A percentile compares a stretch with the other conserved stretches of the same genome.
These are phyloP conservation scores for Brachycybe producta DNA, from an alignment of 2,888 invertebrate species.

Conservation along the genomic window DNA sequence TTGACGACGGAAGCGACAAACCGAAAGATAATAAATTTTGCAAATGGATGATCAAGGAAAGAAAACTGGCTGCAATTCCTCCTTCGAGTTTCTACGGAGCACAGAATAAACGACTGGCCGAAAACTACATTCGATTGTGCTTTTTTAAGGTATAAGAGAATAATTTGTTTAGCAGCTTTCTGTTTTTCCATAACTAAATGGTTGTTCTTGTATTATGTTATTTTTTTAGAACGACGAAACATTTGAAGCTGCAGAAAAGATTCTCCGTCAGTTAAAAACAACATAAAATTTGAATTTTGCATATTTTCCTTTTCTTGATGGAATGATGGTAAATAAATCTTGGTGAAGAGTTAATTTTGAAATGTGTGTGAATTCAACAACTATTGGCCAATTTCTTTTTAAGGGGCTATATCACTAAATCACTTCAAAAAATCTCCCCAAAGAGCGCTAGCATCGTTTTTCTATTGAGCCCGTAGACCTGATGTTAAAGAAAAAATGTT, in stretches of 20 bases:
- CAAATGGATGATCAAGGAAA: constrained; percentile 87
- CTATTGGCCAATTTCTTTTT: not conserved
- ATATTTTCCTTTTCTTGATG: not conserved
- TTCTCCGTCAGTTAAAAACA: constrained; percentile 24
- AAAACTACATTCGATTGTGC: constrained; percentile 80
- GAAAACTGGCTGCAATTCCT: constrained; percentile 85
- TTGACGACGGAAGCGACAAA: constrained; percentile 45
- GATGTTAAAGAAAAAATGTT: no score
- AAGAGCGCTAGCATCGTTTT: no score
- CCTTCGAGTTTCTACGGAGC: constrained; percentile 83
- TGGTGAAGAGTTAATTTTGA: not conserved
- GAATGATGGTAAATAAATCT: not conserved
- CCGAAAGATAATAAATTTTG: constrained; percentile 74
- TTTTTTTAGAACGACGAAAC: constrained; percentile 28
- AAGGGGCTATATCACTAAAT: no score
- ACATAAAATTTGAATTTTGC: not conserved
- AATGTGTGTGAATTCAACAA: not conserved
- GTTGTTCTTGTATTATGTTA: not conserved
- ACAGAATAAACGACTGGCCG: constrained; percentile 62
- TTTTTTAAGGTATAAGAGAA: constrained; percentile 62
- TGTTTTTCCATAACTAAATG: not conserved
- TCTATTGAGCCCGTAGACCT: no score
- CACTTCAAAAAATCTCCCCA: no score
- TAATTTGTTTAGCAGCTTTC: not conserved
- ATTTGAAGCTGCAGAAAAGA: constrained; percentile 30